Conservation (phyloP, 2,888 invertebrate species). For the Cotesia congregata region DNA sequence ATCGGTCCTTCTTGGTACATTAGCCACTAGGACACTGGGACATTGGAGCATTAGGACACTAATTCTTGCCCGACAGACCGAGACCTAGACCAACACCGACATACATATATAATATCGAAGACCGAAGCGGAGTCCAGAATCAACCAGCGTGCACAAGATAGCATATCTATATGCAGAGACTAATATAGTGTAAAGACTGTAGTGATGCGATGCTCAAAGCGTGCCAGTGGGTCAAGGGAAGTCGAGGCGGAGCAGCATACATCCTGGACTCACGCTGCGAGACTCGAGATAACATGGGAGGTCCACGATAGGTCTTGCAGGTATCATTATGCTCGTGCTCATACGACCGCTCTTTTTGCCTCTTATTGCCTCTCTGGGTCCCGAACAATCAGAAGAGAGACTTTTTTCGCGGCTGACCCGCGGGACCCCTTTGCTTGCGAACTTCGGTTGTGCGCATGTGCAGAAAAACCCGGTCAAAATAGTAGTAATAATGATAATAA, state of each 20-base stretch:
- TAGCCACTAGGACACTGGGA: neutral
- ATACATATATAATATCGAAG: neutral
- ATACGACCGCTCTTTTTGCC: slow-evolving; percentile 5
- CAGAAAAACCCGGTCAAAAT: no score
- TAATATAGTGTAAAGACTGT: no score
- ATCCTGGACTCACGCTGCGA: slow-evolving; percentile 30
- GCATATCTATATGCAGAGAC: no score
- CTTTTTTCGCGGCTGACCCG: neutral
- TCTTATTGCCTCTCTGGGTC: slow-evolving; percentile 2
- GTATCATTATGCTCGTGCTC: slow-evolving; percentile 20
- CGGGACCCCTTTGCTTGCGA: no score
- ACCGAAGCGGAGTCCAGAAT: no score
- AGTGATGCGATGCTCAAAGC: slow-evolving; percentile 20
- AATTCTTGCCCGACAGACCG: no score
- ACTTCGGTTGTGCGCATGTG: no score
- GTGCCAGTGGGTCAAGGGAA: slow-evolving; percentile 49
- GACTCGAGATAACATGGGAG: slow-evolving; percentile 19
- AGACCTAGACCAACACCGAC: neutral
- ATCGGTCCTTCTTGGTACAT: neutral
- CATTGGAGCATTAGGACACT: no score
- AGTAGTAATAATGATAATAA: no score
- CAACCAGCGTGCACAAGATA: no score
- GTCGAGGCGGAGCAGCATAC: slow-evolving; percentile 24
- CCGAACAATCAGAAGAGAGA: neutral
- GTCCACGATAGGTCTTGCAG: slow-evolving; percentile 17